Evolutionary conservation across 2,113 vertebrate genomes (phyloP).

Genomic region (Cygnus atratus): DNA sequence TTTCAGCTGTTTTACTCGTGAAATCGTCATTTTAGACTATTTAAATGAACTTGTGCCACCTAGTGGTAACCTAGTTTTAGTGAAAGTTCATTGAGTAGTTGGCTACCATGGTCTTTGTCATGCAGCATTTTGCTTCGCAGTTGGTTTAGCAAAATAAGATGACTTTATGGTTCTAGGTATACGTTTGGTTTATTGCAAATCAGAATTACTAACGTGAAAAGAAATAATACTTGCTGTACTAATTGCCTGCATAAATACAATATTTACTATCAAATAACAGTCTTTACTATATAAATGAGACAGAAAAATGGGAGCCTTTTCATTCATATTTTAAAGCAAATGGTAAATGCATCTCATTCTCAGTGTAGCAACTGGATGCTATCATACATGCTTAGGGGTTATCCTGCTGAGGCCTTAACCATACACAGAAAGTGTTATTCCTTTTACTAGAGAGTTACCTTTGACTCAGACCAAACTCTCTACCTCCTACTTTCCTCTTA

Average conservation of each 20-base stretch:
- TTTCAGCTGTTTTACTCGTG: background rate
- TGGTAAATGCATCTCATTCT: background rate
- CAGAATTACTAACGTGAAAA: background rate
- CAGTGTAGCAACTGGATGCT: background rate
- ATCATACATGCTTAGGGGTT: background rate
- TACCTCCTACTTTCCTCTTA: background rate
- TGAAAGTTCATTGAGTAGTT: background rate
- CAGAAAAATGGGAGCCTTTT: fast-evolving
- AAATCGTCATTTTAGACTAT: background rate
- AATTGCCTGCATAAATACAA: background rate
- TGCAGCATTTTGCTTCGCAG: background rate
- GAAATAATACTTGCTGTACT: background rate
- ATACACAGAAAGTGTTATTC: background rate
- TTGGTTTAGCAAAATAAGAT: background rate
- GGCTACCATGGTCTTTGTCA: background rate
- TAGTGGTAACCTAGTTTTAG: background rate
- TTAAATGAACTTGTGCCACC: constrained; percentile 20
- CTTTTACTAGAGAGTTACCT: background rate
- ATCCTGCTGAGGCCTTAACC: background rate
- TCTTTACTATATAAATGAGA: background rate
- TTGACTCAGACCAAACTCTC: background rate
- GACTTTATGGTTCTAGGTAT: background rate
- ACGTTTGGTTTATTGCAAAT: fast-evolving
- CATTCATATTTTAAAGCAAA: background rate
- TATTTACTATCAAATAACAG: background rate